Base-by-base conservation (phyloP, 2,113 vertebrate species). In the Calyptomena viridis region DNA sequence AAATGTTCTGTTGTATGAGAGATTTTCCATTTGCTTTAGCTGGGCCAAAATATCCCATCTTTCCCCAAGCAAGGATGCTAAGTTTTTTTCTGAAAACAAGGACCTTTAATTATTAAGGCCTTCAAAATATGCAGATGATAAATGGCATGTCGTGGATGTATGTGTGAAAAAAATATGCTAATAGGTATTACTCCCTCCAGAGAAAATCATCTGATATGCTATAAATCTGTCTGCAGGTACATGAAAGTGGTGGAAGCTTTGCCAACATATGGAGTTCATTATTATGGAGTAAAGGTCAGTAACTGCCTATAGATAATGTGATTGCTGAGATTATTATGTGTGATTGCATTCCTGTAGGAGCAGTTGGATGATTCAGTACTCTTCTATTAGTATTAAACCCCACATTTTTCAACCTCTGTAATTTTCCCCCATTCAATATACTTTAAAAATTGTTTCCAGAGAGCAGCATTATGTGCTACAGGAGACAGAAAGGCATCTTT, bases 221-320 rank as follows among this genome's bases (percentile, higher is more conserved):
- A 22, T 97, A 92, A 95, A 97, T 97, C 94, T 97, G 88, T 97
- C 94, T 96, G 40, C 96, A 99, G 99, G 98, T 99, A 99, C 97
- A 98, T 99, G 97, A 98, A 98, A 97, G 98, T 99, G 89, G 99
- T 99, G 81, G 99, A 99, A 98, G 98, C 98, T 79, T 97, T 99
- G 91, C 99, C 99, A 60, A 99, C 99, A 79, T 99, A 99, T 53
- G 99, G 99, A 97, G 99, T 99, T 95, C 99, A 99, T 98, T 99
- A 99, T 96, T 99, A 99, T 82, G 98, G 98, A 98, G 99, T 99
- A 91, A 99, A 99, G 99, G 99, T 99, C 98, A 98, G 93, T 97
- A 53, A 74, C 77, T 80, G 66, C 33, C 58, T 35, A 15, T 56
- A 84, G 92, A 90, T 84, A 87, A 85, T 74, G 42, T 69, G 84